These are phyloP conservation scores for Leptonema lineaticorne DNA, from an alignment of 1,140 invertebrate genomes.

Conservation along the genomic window DNA sequence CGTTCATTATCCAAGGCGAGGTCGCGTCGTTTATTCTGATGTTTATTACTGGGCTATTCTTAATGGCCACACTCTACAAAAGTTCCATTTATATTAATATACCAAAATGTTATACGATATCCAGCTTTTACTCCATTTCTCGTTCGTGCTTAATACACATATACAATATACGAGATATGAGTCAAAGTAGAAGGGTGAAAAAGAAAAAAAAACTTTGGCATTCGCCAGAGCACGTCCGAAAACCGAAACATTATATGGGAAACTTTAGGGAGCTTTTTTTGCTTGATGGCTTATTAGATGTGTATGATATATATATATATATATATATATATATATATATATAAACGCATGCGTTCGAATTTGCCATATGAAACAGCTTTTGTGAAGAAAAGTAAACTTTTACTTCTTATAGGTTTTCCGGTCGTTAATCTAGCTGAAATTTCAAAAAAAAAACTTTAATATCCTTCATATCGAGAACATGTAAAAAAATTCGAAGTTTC, in stretches of 20 bases:
- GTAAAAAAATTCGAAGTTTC: too few species aligned
- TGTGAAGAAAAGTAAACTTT: too few species aligned
- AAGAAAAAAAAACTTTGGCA: background rate
- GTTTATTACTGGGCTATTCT: background rate
- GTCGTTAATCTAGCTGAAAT: too few species aligned
- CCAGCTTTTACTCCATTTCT: background rate
- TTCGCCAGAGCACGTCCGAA: background rate
- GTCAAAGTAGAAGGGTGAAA: background rate
- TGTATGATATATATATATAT: background rate
- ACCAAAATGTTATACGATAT: slow-evolving; percentile 7
- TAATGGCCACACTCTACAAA: slow-evolving; percentile 1
- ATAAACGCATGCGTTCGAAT: too few species aligned
- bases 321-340: too few species aligned
- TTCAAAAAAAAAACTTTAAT: too few species aligned
- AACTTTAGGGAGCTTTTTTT: background rate
- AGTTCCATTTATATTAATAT: slow-evolving; percentile 6
- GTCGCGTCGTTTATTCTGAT: background rate
- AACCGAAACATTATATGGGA: slow-evolving; percentile 11
- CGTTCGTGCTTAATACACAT: background rate
- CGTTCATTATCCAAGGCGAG: background rate
- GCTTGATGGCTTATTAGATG: background rate
- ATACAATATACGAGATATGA: too few species aligned
- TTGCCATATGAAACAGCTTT: too few species aligned
- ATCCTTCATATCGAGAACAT: too few species aligned
- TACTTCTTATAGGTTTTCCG: too few species aligned